Evolutionary conservation across 37 sponge, comb jelly and placozoan genomes (phyloP).

Genomic region (Crambe crambe): DNA sequence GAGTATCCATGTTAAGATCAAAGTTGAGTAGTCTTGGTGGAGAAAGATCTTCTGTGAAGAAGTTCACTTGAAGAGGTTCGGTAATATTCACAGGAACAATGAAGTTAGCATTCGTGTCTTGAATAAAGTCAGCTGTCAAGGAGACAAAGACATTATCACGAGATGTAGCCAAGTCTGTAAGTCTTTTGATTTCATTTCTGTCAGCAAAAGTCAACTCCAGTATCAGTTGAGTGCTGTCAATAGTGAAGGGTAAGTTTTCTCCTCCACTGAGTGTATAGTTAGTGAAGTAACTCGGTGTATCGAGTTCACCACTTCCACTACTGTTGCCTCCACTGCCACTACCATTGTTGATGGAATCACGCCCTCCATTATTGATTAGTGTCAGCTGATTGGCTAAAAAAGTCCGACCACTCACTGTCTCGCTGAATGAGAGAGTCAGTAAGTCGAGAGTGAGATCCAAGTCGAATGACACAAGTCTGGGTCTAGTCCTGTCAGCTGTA

Average conservation of each 20-base stretch:
- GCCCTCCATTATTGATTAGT: constrained; percentile 8
- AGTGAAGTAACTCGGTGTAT: constrained; percentile 1
- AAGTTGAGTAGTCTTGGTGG: constrained; percentile 52
- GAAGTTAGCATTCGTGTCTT: constrained; percentile 77
- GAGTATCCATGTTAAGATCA: constrained; percentile 61
- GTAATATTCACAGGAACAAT: constrained; percentile 40
- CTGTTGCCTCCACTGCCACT: constrained; percentile 11
- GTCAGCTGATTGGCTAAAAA: constrained; percentile 62
- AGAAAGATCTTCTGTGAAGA: constrained; percentile 48
- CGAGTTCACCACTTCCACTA: constrained; percentile 2
- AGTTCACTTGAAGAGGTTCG: constrained; percentile 50
- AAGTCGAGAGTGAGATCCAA: constrained; percentile 69
- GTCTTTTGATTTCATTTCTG: constrained; percentile 73
- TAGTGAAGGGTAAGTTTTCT: constrained; percentile 48
- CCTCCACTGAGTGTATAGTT: constrained; percentile 81
- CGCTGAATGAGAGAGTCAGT: constrained; percentile 75
- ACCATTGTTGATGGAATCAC: background rate
- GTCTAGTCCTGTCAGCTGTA: constrained; percentile 75
- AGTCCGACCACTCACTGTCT: constrained; percentile 75
- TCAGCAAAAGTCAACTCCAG: constrained; percentile 70
- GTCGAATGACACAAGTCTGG: constrained; percentile 70
- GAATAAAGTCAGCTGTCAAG: constrained; percentile 41
- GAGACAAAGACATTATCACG: constrained; percentile 53
- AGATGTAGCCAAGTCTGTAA: constrained; percentile 70
- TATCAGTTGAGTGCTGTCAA: constrained; percentile 41